Evolutionary conservation across 2,888 invertebrate genomes (phyloP).

Genomic region (Metacarcinus magister): DNA sequence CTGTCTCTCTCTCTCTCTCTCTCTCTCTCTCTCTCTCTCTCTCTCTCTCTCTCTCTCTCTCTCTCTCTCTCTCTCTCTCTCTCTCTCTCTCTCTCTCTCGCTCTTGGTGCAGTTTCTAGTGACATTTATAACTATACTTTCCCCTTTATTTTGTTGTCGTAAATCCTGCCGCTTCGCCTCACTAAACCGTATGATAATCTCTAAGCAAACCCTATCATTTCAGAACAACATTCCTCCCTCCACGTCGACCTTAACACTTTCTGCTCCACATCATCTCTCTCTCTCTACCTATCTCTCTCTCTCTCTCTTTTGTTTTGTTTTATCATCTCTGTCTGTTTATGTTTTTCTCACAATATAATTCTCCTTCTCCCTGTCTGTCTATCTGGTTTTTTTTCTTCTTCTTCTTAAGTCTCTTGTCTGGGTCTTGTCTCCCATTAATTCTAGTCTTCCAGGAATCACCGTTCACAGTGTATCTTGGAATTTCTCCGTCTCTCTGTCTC

Average conservation of each 20-base stretch:
- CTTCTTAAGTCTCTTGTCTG: no score
- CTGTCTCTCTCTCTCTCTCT: background rate
- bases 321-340: background rate
- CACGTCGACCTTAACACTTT: background rate
- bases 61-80: background rate
- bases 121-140: no score
- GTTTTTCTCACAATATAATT: background rate
- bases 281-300: background rate
- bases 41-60: conserved; percentile 2
- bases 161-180: background rate
- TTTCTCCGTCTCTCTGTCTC: no score
- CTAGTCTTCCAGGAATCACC: no score
- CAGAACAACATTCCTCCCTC: background rate
- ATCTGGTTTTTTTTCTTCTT: no score
- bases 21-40: conserved; percentile 41
- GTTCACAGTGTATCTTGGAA: no score
- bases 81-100: background rate
- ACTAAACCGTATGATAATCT: background rate
- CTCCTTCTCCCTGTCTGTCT: no score
- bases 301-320: background rate
- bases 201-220: background rate
- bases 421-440: no score
- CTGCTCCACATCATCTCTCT: background rate
- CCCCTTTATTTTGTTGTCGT: background rate
- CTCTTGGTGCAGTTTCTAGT: no score